Evolutionary conservation across 30 jellyfish, hydroid and myxozoan genomes (phyloP), one percentile per base, ranked within the genome.

Genomic region (Aurelia sp.): DNA sequence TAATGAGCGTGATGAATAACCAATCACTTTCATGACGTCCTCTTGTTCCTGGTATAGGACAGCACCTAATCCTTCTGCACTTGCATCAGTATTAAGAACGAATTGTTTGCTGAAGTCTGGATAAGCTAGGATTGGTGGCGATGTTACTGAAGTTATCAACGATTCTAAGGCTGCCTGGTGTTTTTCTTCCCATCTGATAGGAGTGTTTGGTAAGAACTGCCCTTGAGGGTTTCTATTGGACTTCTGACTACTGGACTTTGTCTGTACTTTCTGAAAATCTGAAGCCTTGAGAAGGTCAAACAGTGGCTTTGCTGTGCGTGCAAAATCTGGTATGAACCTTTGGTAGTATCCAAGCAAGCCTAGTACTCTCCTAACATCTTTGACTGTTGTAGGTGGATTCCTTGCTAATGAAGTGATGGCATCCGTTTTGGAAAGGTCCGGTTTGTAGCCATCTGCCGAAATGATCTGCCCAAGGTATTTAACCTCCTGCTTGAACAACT

Each of bases 301-400:
- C 55, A 83, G 2, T 35, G 91, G 92, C 21, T 83, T 68, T 12
- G 92, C 90, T 17, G 58, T 71, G 33, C 51, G 66, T 68, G 92
- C 69, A 51, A 83, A 83, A 48, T 83, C 84, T 58, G 50, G 63
- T 18, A 83, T 40, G 51, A 40, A 40, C 10, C 51, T 3, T 40
- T 6, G 51, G 51, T 40, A 40, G 51, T 40, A 40, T 9, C 88
- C 80, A 13, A 84, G 57, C 20, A 70, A 69, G 27, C 84, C 95
- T 47, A 85, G 51, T 9, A 85, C 38, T 51, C 76, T 60, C 38
- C 95, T 48, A 3, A 63, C 95, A 11, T 72, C 95, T 27, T 35
- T 51, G 44, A 72, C 67, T 40, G 51, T 40, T 40, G 51, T 40
- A 40, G 51, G 51, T 40, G 51, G 51, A 40, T 40, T 40, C 51